phyloP scores from a whole-genome alignment of 2,888 invertebrate genomes.

The Drosophila merina region DNA sequence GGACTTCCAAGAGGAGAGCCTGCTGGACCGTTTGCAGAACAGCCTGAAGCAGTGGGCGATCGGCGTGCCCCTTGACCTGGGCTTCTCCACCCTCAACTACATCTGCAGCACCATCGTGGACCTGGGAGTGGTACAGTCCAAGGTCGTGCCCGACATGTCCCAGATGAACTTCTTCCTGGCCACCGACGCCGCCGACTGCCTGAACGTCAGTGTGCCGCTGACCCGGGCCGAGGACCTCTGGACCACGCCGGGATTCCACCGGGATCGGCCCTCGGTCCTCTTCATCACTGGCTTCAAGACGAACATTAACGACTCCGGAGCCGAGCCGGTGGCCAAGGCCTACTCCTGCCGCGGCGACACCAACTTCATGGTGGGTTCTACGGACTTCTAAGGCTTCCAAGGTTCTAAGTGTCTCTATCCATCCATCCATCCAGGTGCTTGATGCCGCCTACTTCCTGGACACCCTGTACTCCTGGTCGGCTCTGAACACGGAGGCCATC shows the following conservation, averaged over 20 bases:
- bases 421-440: slow-evolving; percentile 55
- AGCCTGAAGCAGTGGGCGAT: neutral
- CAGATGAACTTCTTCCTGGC: slow-evolving; percentile 42
- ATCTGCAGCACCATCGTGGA: slow-evolving; percentile 44
- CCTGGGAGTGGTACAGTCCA: slow-evolving; percentile 9
- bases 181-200: slow-evolving; percentile 21
- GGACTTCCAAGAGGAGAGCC: neutral
- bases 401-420: neutral
- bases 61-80: slow-evolving; percentile 12
- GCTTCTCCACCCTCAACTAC: slow-evolving; percentile 18
- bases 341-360: slow-evolving; percentile 76
- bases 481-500: slow-evolving; percentile 76
- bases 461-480: slow-evolving; percentile 80
- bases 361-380: slow-evolving; percentile 64
- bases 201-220: slow-evolving; percentile 44
- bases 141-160: slow-evolving; percentile 33
- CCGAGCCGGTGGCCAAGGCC: slow-evolving; percentile 66
- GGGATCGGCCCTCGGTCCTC: slow-evolving; percentile 65
- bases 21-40: slow-evolving; percentile 27
- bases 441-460: slow-evolving; percentile 73
- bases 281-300: slow-evolving; percentile 80
- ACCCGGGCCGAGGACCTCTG: slow-evolving; percentile 45
- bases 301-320: slow-evolving; percentile 58
- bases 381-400: too few relatives aligned
- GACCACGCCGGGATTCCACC: slow-evolving; percentile 63